A percentile compares a stretch with the other conserved stretches of the same genome.
Evolutionary conservation across 2,113 vertebrate species (phyloP).

Genomic region (Cyanistes caeruleus): DNA sequence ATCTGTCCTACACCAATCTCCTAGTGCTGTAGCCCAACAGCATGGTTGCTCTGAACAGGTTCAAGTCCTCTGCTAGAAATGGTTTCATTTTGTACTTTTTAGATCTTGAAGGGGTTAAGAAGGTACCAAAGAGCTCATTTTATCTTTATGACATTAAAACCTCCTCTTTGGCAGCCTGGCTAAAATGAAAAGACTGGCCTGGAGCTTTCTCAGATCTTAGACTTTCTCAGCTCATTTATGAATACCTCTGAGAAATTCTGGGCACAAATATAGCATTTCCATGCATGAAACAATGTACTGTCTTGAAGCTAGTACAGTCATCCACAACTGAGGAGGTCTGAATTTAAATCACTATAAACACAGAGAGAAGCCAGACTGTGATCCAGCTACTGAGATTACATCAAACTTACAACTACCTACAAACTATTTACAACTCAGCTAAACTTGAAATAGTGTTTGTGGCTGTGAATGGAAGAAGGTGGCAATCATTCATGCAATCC

Average conservation of each 20-base stretch:
- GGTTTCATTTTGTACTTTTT: background rate
- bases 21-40: rapidly evolving
- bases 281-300: background rate
- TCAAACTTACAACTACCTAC: background rate
- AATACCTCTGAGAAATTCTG: slow-evolving; percentile 1
- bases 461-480: background rate
- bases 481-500: background rate
- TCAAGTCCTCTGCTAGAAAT: background rate
- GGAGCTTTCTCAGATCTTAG: background rate
- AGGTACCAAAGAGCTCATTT: background rate
- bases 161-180: background rate
- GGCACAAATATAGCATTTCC: background rate
- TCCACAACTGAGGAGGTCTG: background rate
- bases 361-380: background rate
- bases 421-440: background rate
- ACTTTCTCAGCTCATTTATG: background rate
- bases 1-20: rapidly evolving
- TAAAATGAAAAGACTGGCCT: background rate
- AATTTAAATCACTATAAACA: background rate
- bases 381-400: background rate
- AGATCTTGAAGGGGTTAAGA: background rate
- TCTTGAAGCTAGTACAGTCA: background rate
- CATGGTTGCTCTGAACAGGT: rapidly evolving
- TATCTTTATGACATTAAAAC: background rate
- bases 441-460: background rate